Base-by-base conservation (phyloP, 2,797 vertebrate genomes). In the Pitangus sulphuratus region DNA sequence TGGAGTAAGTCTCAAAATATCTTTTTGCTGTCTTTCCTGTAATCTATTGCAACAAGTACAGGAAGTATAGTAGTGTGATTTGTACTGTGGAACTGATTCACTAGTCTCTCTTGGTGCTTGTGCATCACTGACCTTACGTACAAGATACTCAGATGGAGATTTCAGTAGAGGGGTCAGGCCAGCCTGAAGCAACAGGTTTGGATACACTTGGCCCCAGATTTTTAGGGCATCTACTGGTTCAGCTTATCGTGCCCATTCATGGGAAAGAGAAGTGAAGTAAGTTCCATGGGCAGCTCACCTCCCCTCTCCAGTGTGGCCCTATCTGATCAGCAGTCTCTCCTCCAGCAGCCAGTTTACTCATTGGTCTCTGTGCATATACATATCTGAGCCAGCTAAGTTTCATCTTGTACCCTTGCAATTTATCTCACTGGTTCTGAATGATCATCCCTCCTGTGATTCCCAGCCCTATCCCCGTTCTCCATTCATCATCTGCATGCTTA, bases 391-490 rank as follows among this genome's bases (percentile, higher is more conserved):
- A 62, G 76, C n/a, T 51, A 57, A 68, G 20, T 66, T 91, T 70
- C 47, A 24, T 90, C 80, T 88, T 79, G 54, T 76, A 56, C 13
- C 11, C 17, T 50, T 75, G 40, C 90, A 76, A 91, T 95, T 93
- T 90, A 91, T 94, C 91, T 93, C 72, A 12, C 35, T n/a, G 11
- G 13, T 82, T 28, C 76, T 58, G 87, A 92, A 72, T 88, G 76
- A 61, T 58, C 66, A 60, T 53, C 31, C 28, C 33, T 84, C 35
- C 33, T 2, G 1, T 62, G 74, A 66, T 86, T 82, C 80, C 84
- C 62, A 75, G 30, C 31, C 6, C 1, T 50, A 15, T 69, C n/a
- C 40, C 79, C 24, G 12, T 14, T 89, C 65, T 76, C 61, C 72
- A 69, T 92, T 79, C 76, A 84, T 87, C 76, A 68, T 65, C 40